Evolutionary conservation across 2,797 vertebrate species (phyloP).

Genomic region (Lateolabrax maculatus): DNA sequence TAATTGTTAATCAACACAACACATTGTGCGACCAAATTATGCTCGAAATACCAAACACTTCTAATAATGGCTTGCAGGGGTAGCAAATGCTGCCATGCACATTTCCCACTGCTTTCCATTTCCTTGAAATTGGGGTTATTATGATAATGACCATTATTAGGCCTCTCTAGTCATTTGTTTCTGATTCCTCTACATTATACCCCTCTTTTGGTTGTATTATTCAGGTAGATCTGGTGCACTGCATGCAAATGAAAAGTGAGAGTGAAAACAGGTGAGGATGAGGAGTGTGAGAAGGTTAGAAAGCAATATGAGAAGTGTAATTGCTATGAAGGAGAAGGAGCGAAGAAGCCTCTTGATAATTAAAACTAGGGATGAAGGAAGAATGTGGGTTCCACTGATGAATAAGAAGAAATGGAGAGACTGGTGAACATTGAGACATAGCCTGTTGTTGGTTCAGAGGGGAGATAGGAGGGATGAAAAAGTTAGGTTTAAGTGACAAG

Average conservation of each 20-base stretch:
- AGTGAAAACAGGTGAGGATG: neutral
- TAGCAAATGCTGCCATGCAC: constrained; percentile 16
- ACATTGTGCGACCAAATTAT: constrained; percentile 71
- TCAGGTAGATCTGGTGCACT: constrained; percentile 16
- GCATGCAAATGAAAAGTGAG: constrained; percentile 43
- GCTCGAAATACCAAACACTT: constrained; percentile 61
- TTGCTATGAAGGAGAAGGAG: neutral
- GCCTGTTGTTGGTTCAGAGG: neutral
- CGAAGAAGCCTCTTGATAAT: neutral
- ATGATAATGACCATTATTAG: constrained; percentile 81
- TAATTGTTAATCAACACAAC: constrained; percentile 83
- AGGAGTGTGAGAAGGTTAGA: neutral
- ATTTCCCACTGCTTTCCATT: constrained; percentile 81
- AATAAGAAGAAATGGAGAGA: neutral
- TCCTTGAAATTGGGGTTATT: constrained; percentile 78
- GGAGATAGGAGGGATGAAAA: neutral
- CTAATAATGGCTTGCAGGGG: constrained; percentile 72
- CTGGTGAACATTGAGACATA: neutral
- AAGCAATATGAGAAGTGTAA: neutral
- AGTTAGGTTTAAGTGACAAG: neutral
- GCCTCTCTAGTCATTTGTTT: constrained; percentile 66
- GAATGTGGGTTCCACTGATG: neutral
- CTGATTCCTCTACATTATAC: constrained; percentile 52
- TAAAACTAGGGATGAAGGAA: neutral
- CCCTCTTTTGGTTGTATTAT: constrained; percentile 18